phyloP scores from a whole-genome alignment of 2,113 vertebrate genomes.

The Cygnus buccinator region DNA sequence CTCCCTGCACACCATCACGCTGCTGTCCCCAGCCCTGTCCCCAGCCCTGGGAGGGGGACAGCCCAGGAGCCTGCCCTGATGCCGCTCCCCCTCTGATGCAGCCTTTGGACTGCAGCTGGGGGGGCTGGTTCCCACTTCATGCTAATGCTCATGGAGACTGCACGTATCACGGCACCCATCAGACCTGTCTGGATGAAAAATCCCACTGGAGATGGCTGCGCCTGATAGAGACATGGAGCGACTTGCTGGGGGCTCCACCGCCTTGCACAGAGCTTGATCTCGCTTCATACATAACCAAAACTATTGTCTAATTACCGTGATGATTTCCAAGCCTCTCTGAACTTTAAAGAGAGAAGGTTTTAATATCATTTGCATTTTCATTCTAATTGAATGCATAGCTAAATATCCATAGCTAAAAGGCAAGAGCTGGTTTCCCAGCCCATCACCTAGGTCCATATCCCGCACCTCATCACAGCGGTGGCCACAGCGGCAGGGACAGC shows the following conservation, averaged over 20 bases:
- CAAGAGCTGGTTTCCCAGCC: not conserved
- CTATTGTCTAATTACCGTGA: not conserved
- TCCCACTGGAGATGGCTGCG: not conserved
- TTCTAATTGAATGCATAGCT: not conserved
- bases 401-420: not conserved
- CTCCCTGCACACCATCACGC: rapidly evolving
- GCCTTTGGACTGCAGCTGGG: not conserved
- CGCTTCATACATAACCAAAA: constrained; percentile 12
- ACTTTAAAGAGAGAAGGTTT: not conserved
- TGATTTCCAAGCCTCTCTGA: constrained; percentile 5
- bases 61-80: rapidly evolving
- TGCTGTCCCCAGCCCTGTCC: no score
- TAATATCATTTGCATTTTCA: not conserved
- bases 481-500: rapidly evolving
- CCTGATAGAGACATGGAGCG: not conserved
- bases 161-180: not conserved
- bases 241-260: not conserved
- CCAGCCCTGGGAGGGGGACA: rapidly evolving
- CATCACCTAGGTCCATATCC: not conserved
- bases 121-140: not conserved
- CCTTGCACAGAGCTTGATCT: not conserved
- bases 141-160: not conserved
- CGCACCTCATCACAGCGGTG: rapidly evolving
- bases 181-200: not conserved
- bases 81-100: not conserved